These are phyloP conservation scores for Popillia japonica DNA, from an alignment of 1,140 invertebrate species.

Conservation along the genomic window DNA sequence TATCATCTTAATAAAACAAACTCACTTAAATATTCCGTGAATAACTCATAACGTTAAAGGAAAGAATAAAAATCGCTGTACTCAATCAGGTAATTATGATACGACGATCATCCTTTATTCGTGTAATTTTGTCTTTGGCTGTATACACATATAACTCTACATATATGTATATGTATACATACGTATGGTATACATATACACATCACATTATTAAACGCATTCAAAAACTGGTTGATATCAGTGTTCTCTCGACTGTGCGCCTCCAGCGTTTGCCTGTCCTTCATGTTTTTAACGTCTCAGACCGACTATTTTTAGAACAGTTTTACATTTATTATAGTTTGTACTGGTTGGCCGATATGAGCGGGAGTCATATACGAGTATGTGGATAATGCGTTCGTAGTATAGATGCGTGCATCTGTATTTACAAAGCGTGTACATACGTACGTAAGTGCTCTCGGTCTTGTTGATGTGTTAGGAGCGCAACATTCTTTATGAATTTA, in stretches of 20 bases:
- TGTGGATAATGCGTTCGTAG: conserved; percentile 41
- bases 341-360: conserved; percentile 41
- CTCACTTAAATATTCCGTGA: neutral
- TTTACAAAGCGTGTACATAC: neutral
- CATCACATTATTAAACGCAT: conserved; percentile 37
- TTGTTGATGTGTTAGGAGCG: neutral
- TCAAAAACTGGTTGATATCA: conserved; percentile 44
- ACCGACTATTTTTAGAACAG: conserved; percentile 48
- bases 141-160: neutral
- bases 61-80: neutral
- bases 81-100: neutral
- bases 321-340: conserved; percentile 47
- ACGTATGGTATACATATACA: conserved; percentile 10
- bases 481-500: neutral
- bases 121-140: conserved; percentile 8
- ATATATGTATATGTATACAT: neutral
- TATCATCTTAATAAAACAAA: neutral
- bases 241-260: conserved; percentile 39
- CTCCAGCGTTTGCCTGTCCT: conserved; percentile 44
- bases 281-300: conserved; percentile 48
- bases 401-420: conserved; percentile 16
- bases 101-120: neutral
- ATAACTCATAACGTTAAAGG: neutral
- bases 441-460: conserved; percentile 17
- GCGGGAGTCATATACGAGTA: conserved; percentile 40